Base-by-base conservation (phyloP, 2,113 vertebrate species). In the Platichthys stellatus region DNA sequence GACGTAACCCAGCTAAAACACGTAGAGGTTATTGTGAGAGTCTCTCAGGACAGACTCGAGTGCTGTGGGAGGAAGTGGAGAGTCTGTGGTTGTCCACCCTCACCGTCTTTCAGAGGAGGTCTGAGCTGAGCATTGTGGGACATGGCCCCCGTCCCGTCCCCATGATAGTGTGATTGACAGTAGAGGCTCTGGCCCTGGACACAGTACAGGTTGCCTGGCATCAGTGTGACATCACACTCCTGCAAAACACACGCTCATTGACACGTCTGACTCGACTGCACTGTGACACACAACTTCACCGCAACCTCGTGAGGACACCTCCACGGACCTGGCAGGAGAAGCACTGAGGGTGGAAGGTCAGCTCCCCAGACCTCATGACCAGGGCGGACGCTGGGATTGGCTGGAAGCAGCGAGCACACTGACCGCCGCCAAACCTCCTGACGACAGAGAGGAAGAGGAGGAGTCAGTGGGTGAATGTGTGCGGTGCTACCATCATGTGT, bases 341-440 rank as follows among this genome's bases (percentile, higher is more conserved):
- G 85, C 94, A 94, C 49, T 92, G 88, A 10, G 85, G 91, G 15
- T 94, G 94, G 74, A 93, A 94, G 40, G 90, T 91, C 72, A 92
- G 72, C 10, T 89, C 82, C 0, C 93, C 91, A 0, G 92, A 93
- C 77, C 93, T 86, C 94, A 94, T 94, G 83, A 94, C 94, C 88
- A 94, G 35, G 60, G 78, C 85, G 6, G 92, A 90, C 1, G 91
- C 87, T 1, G 93, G 90, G 86, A 94, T 94, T 74, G 91, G 90
- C 86, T 93, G 92, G n/a, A 81, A 76, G 78, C 94, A 94, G 69
- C 93, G 93, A 12, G 91, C 91, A 12, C 94, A 94, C 24, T 83
- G 88, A 20, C 93, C 91, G 0, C 89, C 85, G 5, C 85, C 84
- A 11, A 93, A 94, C 68, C 88, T 56, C 80, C 94, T 94, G 57